These are phyloP conservation scores for Brachypodius melanocephalos DNA, from an alignment of 2,113 vertebrate species.

Conservation along the genomic window DNA sequence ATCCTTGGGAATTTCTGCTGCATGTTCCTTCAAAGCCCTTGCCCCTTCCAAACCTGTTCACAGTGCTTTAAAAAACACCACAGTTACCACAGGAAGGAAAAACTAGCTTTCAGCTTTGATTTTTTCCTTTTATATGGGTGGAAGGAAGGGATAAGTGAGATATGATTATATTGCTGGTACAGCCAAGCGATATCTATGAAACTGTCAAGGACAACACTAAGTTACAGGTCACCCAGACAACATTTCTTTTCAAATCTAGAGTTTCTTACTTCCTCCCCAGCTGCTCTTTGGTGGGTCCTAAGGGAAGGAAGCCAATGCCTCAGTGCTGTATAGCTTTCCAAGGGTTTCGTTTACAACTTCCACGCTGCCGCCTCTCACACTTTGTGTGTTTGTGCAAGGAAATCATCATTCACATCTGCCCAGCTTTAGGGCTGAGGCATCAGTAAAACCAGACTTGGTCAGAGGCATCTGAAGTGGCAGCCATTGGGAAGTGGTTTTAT, in stretches of 20 bases:
- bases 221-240: not conserved
- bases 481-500: not conserved
- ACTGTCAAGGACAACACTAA: not conserved
- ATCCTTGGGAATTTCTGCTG: not conserved
- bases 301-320: not conserved
- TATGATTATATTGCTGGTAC: not conserved
- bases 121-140: not conserved
- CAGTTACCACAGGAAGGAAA: not conserved
- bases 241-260: not conserved
- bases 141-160: not conserved
- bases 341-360: not conserved
- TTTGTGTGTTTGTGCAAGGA: not conserved
- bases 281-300: not conserved
- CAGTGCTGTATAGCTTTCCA: not conserved
- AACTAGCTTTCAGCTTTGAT: not conserved
- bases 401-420: rapidly evolving
- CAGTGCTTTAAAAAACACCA: not conserved
- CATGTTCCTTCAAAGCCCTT: not conserved
- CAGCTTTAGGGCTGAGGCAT: not conserved
- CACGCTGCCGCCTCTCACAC: not conserved
- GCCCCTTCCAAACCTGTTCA: not conserved
- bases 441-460: not conserved
- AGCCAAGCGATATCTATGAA: not conserved
- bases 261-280: not conserved
- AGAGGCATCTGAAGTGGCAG: not conserved